Base-by-base conservation (phyloP, 2,113 vertebrate species). In the Sciurus niger region DNA sequence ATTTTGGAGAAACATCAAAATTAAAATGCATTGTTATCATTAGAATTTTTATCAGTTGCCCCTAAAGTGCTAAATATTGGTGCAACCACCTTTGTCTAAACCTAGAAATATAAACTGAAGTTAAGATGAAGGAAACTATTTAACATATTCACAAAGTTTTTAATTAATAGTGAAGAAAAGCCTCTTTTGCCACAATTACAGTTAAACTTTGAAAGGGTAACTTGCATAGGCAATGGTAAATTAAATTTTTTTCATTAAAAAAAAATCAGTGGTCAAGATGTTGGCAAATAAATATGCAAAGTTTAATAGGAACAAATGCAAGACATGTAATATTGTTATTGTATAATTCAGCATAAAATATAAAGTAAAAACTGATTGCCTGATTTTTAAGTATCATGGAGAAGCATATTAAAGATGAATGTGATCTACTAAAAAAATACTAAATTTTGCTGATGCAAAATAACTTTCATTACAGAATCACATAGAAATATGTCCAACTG, bases 91-190 rank as follows among this genome's bases (percentile, higher is more conserved):
- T 98, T 97, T 98, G 67, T 63, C 34, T 92, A 97, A 96, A 96
- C 85, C 96, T 48, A 96, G 67, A 92, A 96, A 96, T 91, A 77
- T 90, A 98, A 65, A 97, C n/a, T 85, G 89, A 98, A 98, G 89
- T 88, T 97, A 98, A 80, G 94, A 95, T 97, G 78, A 97, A 97
- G 63, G 89, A 68, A 96, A 98, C 98, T 96, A 97, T 95, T 98
- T 97, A 97, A 98, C 97, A 98, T 98, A 96, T 73, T 97, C 92
- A 98, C 98, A 98, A 97, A 98, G 97, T 98, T 98, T 98, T 94
- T 97, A 96, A 98, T 90, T 97, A 98, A 97, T 96, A 98, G 97
- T 97, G 91, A 97, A 96, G 96, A 98, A 98, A 96, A 96, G 78
- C 68, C 84, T 98, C 94, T 98, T 97, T 95, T 82, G 0, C 51